These are phyloP conservation scores for Salvelinus namaycush DNA, from an alignment of 2,113 vertebrate species.

Conservation along the genomic window DNA sequence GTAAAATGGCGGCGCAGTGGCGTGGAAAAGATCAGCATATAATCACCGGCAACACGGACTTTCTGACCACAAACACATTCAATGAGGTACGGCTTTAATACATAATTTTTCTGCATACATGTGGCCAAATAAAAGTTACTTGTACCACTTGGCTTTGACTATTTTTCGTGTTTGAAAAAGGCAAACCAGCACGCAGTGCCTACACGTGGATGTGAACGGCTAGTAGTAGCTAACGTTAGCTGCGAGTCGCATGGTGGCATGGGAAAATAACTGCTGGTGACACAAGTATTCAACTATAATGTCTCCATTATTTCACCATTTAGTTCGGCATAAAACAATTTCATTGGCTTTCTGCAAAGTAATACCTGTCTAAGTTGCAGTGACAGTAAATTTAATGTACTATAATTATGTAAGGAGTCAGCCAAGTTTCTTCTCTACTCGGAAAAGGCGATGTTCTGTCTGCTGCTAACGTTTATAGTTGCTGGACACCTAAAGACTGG, in stretches of 20 bases:
- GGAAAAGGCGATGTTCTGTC: no score
- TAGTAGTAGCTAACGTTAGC: background rate
- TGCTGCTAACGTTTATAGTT: no score
- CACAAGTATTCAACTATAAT: background rate
- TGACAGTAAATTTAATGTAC: no score
- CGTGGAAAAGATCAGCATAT: conserved; percentile 49
- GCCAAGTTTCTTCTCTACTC: no score
- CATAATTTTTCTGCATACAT: background rate
- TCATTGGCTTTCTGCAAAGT: no score
- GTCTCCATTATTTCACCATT: no score
- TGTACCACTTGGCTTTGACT: background rate
- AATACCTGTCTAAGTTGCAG: no score
- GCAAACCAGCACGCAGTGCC: conserved; percentile 30
- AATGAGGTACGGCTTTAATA: conserved; percentile 48
- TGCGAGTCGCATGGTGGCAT: conserved; percentile 19
- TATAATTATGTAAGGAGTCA: no score
- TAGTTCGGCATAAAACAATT: no score
- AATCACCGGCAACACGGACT: conserved; percentile 56
- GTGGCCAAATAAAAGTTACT: background rate
- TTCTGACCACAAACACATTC: conserved; percentile 15
- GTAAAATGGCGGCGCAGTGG: conserved; percentile 78
- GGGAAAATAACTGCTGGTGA: background rate
- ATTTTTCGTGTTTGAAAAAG: conserved; percentile 8
- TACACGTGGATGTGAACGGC: conserved; percentile 58
- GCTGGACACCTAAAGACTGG: no score